Evolutionary conservation across 53 echinoderm and acorn worm species (phyloP), one percentile per base, ranked within the genome.

Genomic region (Patiria pectinifera): DNA sequence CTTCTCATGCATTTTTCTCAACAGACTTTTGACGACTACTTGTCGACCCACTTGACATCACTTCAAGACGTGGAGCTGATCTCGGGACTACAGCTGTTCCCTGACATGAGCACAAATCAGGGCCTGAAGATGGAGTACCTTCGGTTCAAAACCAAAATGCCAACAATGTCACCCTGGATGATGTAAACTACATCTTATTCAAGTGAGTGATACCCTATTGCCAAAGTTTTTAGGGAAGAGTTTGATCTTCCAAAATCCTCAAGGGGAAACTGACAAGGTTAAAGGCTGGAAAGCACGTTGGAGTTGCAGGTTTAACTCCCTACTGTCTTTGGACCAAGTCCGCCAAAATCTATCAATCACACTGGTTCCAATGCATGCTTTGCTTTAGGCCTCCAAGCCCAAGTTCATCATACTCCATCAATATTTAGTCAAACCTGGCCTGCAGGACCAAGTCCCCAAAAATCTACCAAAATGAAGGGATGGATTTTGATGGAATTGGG

Each of bases 51-150:
- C 62, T 80, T 85, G 22, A 91, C 96, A 69, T 83, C 91, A 25
- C 21, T 96, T 5, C 92, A 84, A 23, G 96, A 94, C 63, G 81
- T 96, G 43, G 96, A 96, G 69, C 87, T 78, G 13, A 91, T 96
- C 75, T 93, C 96, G 1, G 96, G 96, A 24, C 91, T 94, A 16
- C 60, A 62, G 26, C 91, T 96, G 81, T 94, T 91, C 89, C 89
- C 93, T n/a, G 88, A 93, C 61, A 82, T 92, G 8, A 85, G 80
- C 23, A 43, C 46, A 19, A 77, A 88, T 61, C 59, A 76, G 10
- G 62, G 78, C 0, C 23, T 43, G 10, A 43, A 19, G 22, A 21
- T 5, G 22, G 63, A 88, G 15, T 76, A 61, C 14, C 88, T 88
- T 48, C 44, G 26, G 3, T 22, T 88, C 18, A 88, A 88, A 62